These are phyloP conservation scores for Pentalonia nigronervosa DNA, from an alignment of 1,140 invertebrate species.

Conservation along the genomic window DNA sequence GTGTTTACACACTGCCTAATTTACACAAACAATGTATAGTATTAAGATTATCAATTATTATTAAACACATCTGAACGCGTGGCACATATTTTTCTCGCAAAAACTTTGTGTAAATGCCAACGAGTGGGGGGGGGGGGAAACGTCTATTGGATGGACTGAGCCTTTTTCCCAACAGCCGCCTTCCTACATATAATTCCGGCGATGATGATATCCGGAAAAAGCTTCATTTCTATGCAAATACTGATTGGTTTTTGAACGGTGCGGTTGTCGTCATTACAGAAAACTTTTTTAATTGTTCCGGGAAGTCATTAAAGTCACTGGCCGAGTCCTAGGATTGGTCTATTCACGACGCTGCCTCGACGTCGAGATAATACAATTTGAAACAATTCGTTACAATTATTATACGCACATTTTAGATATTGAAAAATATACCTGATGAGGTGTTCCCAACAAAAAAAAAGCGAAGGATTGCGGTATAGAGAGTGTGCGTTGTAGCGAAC, in stretches of 20 bases:
- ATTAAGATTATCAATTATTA: too few relatives aligned
- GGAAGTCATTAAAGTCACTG: background rate
- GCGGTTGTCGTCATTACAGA: background rate
- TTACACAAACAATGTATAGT: background rate
- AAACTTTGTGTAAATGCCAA: background rate
- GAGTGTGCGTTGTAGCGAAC: background rate
- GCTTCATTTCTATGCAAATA: background rate
- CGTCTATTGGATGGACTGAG: background rate
- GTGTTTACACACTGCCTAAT: background rate
- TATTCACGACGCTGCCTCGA: background rate
- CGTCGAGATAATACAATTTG: background rate
- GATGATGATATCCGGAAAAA: background rate
- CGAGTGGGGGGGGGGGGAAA: background rate
- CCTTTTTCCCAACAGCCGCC: background rate
- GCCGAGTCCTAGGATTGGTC: background rate
- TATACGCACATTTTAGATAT: background rate
- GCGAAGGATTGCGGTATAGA: background rate
- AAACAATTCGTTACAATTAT: background rate
- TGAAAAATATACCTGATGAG: background rate
- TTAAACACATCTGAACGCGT: background rate
- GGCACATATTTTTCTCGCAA: background rate
- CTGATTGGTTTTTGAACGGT: background rate
- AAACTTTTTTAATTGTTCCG: background rate
- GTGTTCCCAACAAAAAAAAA: background rate
- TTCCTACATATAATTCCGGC: background rate